A percentile compares a stretch with the other conserved stretches of the same genome.
Evolutionary conservation across 2,113 vertebrate species (phyloP).

Genomic region (Crotalus viridis): DNA sequence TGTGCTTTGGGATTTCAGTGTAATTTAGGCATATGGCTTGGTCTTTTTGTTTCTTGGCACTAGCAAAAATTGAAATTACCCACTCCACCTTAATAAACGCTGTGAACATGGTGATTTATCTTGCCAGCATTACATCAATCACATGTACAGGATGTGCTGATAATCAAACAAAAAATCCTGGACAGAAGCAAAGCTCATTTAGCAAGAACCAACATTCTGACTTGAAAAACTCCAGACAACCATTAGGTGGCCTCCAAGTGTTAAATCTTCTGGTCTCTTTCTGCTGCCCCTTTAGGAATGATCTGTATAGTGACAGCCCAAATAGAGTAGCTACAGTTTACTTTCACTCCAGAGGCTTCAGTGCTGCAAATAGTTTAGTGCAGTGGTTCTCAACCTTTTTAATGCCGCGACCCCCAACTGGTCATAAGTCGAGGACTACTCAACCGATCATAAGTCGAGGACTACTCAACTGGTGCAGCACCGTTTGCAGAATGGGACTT

Average conservation of each 20-base stretch:
- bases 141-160: background rate
- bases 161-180: background rate
- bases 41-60: background rate
- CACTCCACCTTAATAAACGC: background rate
- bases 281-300: background rate
- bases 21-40: background rate
- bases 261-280: background rate
- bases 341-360: background rate
- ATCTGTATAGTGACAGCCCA: background rate
- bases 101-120: background rate
- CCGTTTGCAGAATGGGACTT: no score
- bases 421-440: no score
- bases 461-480: no score
- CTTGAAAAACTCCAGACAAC: background rate
- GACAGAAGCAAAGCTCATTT: background rate
- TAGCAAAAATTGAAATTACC: conserved; percentile 6
- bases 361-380: background rate
- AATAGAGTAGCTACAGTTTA: background rate
- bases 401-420: no score
- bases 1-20: background rate
- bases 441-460: no score
- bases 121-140: background rate
- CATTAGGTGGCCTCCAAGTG: background rate
- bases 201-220: background rate
- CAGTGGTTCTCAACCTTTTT: no score